Evolutionary conservation across 2,113 vertebrate genomes (phyloP), one percentile per base, ranked within the genome.

Genomic region (Hucho hucho): DNA sequence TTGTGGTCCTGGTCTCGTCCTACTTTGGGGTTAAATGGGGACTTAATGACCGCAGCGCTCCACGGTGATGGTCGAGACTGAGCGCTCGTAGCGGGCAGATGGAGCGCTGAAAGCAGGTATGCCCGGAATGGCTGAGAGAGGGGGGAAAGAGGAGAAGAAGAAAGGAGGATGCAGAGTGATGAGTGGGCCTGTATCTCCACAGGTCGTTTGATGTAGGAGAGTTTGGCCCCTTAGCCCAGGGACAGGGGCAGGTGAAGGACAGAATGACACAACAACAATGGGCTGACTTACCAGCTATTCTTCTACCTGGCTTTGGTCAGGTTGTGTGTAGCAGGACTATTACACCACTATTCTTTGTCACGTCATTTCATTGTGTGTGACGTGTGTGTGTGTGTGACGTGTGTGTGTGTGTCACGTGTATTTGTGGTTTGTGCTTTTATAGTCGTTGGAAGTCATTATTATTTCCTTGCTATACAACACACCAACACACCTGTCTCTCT

Each of bases 141-240:
- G 43, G 47, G 37, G 72, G 77, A 79, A 79, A 71, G 59, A 82
- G 78, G 78, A 90, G 80, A 86, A 84, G 89, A 89, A 91, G 86
- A 91, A 91, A 93, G 85, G 75, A 86, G 80, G 84, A 90, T 90
- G 89, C 73, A 69, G 90, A 91, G 89, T 89, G 89, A 92, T 89
- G 90, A 88, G 84, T 65, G 87, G 84, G 87, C 85, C 84, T 91
- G 86, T 92, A 92, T 91, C 87, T 89, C 83, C 82, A 77, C 78
- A 64, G 78, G 68, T 82, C 86, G 86, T 92, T 92, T 92, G 91
- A 91, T 89, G 90, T 88, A 73, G 84, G 84, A 68, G 74, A 77
- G 77, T 83, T 79, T 76, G 37, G 72, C 78, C 75, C 37, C 70
- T 69, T 83, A 47, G 49, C 70, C 29, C 70, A 14, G 63, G 65